Conservation (phyloP, 2,888 invertebrate genomes). For the Rhaphigaster nebulosa region DNA sequence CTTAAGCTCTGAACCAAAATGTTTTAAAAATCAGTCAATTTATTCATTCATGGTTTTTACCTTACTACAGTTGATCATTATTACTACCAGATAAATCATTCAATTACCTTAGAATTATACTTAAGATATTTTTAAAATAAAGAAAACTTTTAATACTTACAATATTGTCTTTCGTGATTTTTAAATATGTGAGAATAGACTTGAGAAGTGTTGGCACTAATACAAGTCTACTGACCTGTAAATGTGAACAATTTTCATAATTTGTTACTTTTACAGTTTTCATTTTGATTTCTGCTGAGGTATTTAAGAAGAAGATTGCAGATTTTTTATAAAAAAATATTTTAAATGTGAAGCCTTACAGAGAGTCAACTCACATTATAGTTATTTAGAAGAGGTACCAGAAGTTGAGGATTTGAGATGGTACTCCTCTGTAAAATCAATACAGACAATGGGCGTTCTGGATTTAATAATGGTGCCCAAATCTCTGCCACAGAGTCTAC, state of each 20-base stretch:
- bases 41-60: too few species aligned
- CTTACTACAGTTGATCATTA: too few species aligned
- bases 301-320: background rate
- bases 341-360: background rate
- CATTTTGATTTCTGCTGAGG: constrained; percentile 4
- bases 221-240: constrained; percentile 82
- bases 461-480: constrained; percentile 84
- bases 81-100: background rate
- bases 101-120: background rate
- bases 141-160: constrained; percentile 51
- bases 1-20: constrained; percentile 68
- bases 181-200: constrained; percentile 79
- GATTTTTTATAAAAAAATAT: background rate
- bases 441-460: constrained; percentile 75
- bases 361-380: constrained; percentile 76
- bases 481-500: constrained; percentile 92
- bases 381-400: constrained; percentile 78
- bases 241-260: background rate
- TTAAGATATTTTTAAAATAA: background rate
- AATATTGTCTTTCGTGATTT: constrained; percentile 64
- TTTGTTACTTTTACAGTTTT: background rate
- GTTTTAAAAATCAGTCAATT: background rate
- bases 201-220: constrained; percentile 87
- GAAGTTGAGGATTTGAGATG: constrained; percentile 83
- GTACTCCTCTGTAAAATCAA: constrained; percentile 80